phyloP scores from a whole-genome alignment of 2,113 vertebrate genomes.

The Cyanoramphus novaezelandiae region DNA sequence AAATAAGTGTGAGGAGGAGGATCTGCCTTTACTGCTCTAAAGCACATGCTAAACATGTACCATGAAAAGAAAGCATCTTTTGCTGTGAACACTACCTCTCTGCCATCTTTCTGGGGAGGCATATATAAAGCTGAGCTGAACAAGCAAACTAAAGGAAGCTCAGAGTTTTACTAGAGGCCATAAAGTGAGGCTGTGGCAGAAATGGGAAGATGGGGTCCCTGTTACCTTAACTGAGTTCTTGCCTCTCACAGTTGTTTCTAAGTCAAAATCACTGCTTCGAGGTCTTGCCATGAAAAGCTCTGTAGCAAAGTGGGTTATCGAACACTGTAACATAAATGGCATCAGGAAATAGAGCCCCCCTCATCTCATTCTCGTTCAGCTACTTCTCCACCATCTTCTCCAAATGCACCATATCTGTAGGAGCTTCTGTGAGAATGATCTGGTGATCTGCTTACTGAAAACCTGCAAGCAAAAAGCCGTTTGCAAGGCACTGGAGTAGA shows the following conservation, averaged over 20 bases:
- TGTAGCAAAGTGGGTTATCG: neutral
- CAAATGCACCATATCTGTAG: neutral
- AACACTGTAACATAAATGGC: neutral
- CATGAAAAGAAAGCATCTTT: neutral
- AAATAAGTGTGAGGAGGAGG: neutral
- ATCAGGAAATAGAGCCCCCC: neutral
- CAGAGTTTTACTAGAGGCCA: neutral
- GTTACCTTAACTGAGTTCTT: neutral
- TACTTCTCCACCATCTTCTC: neutral
- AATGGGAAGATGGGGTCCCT: neutral
- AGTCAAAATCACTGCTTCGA: neutral
- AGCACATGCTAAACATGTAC: neutral
- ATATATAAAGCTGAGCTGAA: neutral
- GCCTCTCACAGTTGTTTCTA: neutral
- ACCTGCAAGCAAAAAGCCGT: neutral
- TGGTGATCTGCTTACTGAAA: neutral
- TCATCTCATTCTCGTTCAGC: neutral
- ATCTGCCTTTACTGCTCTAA: neutral
- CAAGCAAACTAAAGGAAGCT: neutral
- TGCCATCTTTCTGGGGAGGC: neutral
- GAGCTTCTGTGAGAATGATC: neutral
- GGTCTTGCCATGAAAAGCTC: neutral
- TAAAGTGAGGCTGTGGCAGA: neutral
- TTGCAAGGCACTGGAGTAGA: neutral
- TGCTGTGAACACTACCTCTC: neutral